Evolutionary conservation across 2,888 invertebrate genomes (phyloP).

Genomic region (Microplitis manilae): DNA sequence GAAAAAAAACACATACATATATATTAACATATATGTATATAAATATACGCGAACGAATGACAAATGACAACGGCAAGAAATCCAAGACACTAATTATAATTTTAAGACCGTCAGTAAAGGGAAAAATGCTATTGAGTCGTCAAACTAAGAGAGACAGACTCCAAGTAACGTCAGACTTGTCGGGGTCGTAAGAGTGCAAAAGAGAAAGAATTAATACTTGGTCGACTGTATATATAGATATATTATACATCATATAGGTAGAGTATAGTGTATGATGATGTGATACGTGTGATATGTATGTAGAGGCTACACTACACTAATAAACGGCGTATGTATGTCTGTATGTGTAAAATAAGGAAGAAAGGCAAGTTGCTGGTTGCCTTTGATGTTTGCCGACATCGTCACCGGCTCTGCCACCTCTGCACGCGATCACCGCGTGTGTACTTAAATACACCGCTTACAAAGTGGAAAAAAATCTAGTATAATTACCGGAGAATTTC

Average conservation of each 20-base stretch:
- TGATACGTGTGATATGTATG: not conserved
- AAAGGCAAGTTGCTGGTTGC: slow-evolving; percentile 40
- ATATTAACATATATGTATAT: not conserved
- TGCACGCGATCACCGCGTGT: slow-evolving; percentile 41
- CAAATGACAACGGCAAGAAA: slow-evolving; percentile 21
- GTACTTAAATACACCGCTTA: slow-evolving; percentile 26
- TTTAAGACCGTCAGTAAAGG: slow-evolving; percentile 19
- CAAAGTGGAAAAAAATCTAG: slow-evolving; percentile 18
- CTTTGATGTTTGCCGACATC: slow-evolving; percentile 43
- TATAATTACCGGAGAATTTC: slow-evolving; percentile 20
- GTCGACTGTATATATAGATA: slow-evolving; percentile 2
- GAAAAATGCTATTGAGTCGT: slow-evolving; percentile 27
- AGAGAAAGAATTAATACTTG: slow-evolving; percentile 30
- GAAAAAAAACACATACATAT: not conserved
- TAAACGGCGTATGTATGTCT: slow-evolving; percentile 21
- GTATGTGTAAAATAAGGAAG: slow-evolving; percentile 29
- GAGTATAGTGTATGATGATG: not conserved
- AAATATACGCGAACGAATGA: slow-evolving; percentile 3
- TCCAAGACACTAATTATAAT: slow-evolving; percentile 24
- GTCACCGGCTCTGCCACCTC: slow-evolving; percentile 44
- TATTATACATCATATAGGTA: not conserved
- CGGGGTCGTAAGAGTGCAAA: slow-evolving; percentile 22
- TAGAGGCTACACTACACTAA: not conserved
- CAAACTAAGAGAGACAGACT: slow-evolving; percentile 14
- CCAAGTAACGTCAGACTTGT: slow-evolving; percentile 16